These are phyloP conservation scores for Denticeps clupeoides DNA, from an alignment of 2,797 vertebrate genomes.

Conservation along the genomic window DNA sequence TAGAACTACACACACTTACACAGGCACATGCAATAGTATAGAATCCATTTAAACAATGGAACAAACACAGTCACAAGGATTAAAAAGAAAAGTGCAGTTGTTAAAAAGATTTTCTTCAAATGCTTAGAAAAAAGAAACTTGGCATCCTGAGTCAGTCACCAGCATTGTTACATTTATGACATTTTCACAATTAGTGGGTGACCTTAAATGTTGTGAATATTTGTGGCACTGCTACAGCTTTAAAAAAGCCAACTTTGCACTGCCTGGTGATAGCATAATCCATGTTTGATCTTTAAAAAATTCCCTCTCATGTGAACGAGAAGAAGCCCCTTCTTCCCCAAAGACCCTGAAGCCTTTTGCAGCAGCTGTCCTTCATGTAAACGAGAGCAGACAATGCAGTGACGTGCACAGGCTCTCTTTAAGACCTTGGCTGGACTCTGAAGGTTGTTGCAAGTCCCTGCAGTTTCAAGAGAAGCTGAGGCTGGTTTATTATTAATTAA, in stretches of 20 bases:
- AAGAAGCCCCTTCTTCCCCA: not conserved
- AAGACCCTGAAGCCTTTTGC: not conserved
- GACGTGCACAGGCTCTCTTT: constrained; percentile 4
- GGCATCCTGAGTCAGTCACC: not conserved
- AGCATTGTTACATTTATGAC: not conserved
- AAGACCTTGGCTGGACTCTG: constrained; percentile 13
- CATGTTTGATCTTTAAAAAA: constrained; percentile 7
- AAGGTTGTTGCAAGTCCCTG: constrained; percentile 20
- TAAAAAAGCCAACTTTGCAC: not conserved
- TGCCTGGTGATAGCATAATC: constrained; percentile 10
- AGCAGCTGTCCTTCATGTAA: constrained; percentile 8
- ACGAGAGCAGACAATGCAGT: constrained; percentile 15
- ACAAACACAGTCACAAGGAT: constrained; percentile 1
- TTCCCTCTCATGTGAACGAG: constrained; percentile 1
- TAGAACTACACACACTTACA: not conserved
- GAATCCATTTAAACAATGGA: constrained; percentile 4
- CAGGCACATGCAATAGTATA: constrained; percentile 1
- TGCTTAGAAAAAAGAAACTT: not conserved
- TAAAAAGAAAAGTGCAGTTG: too few relatives aligned
- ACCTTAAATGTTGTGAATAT: too few relatives aligned
- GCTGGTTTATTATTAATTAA: constrained; percentile 32
- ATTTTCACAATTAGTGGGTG: too few relatives aligned
- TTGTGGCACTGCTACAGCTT: not conserved
- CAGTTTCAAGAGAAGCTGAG: constrained; percentile 12
- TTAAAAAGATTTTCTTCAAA: too few relatives aligned